Evolutionary conservation across 2,797 vertebrate genomes (phyloP).

Genomic region (Gila robusta): DNA sequence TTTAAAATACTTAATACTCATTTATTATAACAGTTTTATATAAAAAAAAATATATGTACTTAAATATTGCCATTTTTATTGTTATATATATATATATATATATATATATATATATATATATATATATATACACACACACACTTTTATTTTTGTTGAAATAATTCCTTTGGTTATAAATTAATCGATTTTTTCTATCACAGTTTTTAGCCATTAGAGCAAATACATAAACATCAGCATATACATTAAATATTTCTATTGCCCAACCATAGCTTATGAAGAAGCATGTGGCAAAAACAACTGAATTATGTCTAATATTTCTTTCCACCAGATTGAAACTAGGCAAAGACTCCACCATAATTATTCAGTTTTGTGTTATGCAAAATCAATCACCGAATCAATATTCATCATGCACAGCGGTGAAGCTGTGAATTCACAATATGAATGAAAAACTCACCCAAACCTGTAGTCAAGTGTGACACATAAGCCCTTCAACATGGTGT

Average conservation of each 20-base stretch:
- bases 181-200: too few relatives aligned
- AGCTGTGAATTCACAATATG: constrained; percentile 53
- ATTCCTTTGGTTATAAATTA: too few relatives aligned
- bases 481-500: constrained; percentile 56
- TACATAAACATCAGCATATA: not conserved
- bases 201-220: not conserved
- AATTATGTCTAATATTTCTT: not conserved
- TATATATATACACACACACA: too few relatives aligned
- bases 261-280: not conserved
- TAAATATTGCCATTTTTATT: not conserved
- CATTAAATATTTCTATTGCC: not conserved
- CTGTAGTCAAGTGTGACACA: constrained; percentile 45
- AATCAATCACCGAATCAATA: constrained; percentile 34
- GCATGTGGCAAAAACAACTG: not conserved
- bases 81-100: not conserved
- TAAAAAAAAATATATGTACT: not conserved
- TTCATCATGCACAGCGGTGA: not conserved
- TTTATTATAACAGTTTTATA: not conserved
- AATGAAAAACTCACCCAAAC: constrained; percentile 55
- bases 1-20: not conserved
- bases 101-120: too few relatives aligned
- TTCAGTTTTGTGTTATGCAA: not conserved
- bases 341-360: not conserved
- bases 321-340: not conserved
- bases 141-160: too few relatives aligned